These are phyloP conservation scores for Eulithis prunata DNA, from an alignment of 2,888 invertebrate species.

Conservation along the genomic window DNA sequence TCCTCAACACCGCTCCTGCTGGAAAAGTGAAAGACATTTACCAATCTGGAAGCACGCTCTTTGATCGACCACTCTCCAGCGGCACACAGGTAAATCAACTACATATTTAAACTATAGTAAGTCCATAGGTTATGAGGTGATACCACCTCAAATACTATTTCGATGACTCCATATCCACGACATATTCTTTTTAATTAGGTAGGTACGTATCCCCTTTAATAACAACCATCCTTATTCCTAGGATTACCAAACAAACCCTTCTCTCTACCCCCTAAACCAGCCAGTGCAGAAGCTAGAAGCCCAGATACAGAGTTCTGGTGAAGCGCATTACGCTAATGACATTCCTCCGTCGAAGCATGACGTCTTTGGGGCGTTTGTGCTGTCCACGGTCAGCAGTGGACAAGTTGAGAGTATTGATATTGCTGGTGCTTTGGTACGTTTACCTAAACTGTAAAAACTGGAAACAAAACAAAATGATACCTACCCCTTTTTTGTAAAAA, in stretches of 20 bases:
- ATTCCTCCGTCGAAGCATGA: constrained; percentile 84
- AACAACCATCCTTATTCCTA: constrained; percentile 28
- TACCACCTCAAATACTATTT: too few relatives aligned
- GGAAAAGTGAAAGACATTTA: constrained; percentile 64
- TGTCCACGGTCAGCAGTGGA: constrained; percentile 83
- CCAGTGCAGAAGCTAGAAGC: constrained; percentile 87
- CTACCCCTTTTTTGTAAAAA: too few relatives aligned
- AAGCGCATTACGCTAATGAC: constrained; percentile 88
- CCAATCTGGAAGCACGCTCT: constrained; percentile 78
- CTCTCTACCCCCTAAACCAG: constrained; percentile 87
- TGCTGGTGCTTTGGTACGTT: constrained; percentile 84
- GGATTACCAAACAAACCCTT: constrained; percentile 84
- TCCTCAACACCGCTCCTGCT: constrained; percentile 79
- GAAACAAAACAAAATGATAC: too few relatives aligned
- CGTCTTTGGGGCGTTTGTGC: constrained; percentile 88
- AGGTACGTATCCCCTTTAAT: too few relatives aligned
- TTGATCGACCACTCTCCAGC: constrained; percentile 85
- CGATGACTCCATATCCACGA: too few relatives aligned
- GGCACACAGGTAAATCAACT: constrained; percentile 69
- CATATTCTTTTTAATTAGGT: too few relatives aligned
- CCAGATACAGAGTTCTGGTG: constrained; percentile 85
- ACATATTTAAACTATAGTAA: too few relatives aligned
- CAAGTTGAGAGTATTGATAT: constrained; percentile 84
- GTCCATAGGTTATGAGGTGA: too few relatives aligned
- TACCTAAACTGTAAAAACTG: too few relatives aligned